These are phyloP conservation scores for Philopotamus ludificatus DNA, from an alignment of 1,140 invertebrate genomes.

Conservation along the genomic window DNA sequence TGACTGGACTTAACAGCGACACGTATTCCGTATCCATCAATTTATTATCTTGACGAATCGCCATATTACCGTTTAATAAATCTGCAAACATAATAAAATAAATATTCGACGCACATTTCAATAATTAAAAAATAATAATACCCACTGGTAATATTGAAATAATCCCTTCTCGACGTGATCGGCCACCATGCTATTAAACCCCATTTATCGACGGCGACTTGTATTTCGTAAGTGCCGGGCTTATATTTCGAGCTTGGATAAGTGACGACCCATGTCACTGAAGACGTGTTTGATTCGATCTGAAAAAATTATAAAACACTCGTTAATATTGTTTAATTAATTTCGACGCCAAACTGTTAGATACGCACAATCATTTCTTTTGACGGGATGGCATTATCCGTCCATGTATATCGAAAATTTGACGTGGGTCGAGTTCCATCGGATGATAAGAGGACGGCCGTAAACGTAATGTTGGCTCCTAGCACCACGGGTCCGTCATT, in stretches of 20 bases:
- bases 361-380: not conserved
- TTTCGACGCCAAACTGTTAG: not conserved
- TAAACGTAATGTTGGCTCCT: constrained; percentile 65
- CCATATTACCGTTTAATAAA: constrained; percentile 64
- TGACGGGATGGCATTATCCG: constrained; percentile 56
- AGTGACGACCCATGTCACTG: constrained; percentile 59
- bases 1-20: constrained; percentile 58
- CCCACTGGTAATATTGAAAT: constrained; percentile 63
- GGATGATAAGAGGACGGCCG: constrained; percentile 56
- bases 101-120: no score
- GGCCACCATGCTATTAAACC: constrained; percentile 47
- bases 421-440: constrained; percentile 47
- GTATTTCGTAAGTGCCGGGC: constrained; percentile 61
- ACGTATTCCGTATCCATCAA: constrained; percentile 58
- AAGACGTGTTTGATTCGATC: constrained; percentile 45
- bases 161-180: constrained; percentile 49
- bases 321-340: constrained; percentile 15
- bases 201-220: constrained; percentile 58
- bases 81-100: no score
- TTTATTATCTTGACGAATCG: constrained; percentile 61
- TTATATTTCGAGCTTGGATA: constrained; percentile 57
- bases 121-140: constrained; percentile 27
- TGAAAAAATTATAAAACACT: constrained; percentile 44
- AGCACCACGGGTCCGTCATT: constrained; percentile 64
- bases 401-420: constrained; percentile 54